phyloP scores from a whole-genome alignment of 2,113 vertebrate species.

The Misgurnus anguillicaudatus region DNA sequence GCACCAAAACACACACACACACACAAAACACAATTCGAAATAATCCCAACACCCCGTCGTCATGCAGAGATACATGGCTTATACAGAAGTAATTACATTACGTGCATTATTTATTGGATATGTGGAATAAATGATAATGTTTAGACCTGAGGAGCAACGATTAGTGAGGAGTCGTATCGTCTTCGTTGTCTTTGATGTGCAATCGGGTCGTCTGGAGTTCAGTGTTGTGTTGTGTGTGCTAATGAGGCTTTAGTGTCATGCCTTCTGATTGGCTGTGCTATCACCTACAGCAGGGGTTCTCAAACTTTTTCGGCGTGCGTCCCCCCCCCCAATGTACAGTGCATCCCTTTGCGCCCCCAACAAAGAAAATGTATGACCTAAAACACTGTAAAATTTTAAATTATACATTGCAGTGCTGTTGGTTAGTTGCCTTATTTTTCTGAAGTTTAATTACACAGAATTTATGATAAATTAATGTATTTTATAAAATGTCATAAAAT shows the following conservation, averaged over 20 bases:
- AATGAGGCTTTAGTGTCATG: constrained; percentile 5
- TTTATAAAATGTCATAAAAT: too few relatives aligned
- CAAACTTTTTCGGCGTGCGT: too few relatives aligned
- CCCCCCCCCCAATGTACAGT: too few relatives aligned
- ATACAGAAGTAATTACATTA: constrained; percentile 59
- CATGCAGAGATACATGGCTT: constrained; percentile 59
- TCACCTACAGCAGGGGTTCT: too few relatives aligned
- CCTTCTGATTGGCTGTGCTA: background rate
- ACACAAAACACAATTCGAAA: background rate
- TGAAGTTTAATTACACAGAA: too few relatives aligned
- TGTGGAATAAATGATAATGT: constrained; percentile 18
- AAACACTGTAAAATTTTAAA: too few relatives aligned
- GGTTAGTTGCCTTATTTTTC: too few relatives aligned
- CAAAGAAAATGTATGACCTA: too few relatives aligned
- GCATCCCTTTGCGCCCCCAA: too few relatives aligned
- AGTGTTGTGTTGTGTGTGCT: background rate
- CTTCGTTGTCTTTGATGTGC: constrained; percentile 9
- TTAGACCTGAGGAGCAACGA: constrained; percentile 11
- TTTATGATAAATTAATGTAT: too few relatives aligned
- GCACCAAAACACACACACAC: background rate
- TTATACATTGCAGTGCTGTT: too few relatives aligned
- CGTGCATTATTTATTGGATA: constrained; percentile 21
- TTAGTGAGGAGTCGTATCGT: background rate
- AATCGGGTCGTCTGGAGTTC: constrained; percentile 1
- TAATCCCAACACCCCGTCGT: constrained; percentile 10